These are phyloP conservation scores for Phasianus colchicus DNA, from an alignment of 2,113 vertebrate species.

Conservation along the genomic window DNA sequence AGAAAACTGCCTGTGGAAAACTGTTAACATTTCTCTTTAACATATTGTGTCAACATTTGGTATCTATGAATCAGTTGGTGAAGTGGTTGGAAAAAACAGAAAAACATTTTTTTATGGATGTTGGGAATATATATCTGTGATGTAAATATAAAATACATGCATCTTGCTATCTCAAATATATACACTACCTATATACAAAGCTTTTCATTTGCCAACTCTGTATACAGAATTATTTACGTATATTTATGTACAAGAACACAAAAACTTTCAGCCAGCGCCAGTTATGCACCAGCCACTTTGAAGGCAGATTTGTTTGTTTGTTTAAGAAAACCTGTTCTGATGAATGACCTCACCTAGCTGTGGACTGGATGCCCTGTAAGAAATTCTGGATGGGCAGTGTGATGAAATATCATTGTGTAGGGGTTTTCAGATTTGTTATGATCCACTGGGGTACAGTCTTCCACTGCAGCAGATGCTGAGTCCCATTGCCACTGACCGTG, in stretches of 20 bases:
- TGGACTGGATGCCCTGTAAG: background rate
- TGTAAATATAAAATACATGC: background rate
- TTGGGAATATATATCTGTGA: background rate
- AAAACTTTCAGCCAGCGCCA: background rate
- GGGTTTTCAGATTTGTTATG: background rate
- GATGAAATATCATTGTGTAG: background rate
- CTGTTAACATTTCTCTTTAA: constrained; percentile 25
- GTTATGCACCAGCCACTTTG: background rate
- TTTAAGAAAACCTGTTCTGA: background rate
- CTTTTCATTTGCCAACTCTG: background rate
- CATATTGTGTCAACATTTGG: constrained; percentile 28
- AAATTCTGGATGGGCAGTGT: background rate
- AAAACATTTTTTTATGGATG: background rate
- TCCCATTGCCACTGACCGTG: background rate
- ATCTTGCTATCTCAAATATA: background rate
- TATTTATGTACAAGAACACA: background rate
- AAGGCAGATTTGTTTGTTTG: background rate
- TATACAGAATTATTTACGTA: background rate
- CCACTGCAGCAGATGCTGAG: background rate
- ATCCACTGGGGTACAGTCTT: background rate
- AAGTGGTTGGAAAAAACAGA: background rate
- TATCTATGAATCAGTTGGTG: background rate
- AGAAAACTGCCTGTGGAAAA: constrained; percentile 12
- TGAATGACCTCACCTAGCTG: background rate
- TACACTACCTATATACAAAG: background rate